Percentiles rank a stretch among this genome's conserved stretches.
These are phyloP conservation scores for Ichneumoninae sp. DNA, from an alignment of 2,888 invertebrate species.

Conservation along the genomic window DNA sequence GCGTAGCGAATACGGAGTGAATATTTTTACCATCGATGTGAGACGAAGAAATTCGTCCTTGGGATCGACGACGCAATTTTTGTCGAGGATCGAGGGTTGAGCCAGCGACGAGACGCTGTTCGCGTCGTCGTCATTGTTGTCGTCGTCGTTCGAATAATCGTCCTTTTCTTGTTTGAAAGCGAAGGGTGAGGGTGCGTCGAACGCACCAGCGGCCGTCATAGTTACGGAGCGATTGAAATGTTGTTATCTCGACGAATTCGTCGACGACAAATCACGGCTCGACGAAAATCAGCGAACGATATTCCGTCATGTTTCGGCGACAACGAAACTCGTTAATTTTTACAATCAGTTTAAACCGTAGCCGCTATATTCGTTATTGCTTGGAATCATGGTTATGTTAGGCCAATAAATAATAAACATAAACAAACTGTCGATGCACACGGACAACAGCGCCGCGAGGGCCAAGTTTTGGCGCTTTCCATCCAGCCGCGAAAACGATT, in stretches of 20 bases:
- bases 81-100: constrained; percentile 74
- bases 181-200: constrained; percentile 75
- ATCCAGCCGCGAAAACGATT: too few relatives aligned
- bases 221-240: constrained; percentile 3
- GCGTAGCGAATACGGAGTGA: neutral
- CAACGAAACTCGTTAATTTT: constrained; percentile 1
- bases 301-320: constrained; percentile 4
- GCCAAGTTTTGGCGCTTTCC: neutral
- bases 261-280: neutral
- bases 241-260: neutral
- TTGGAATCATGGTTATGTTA: constrained; percentile 55
- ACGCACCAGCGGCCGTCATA: constrained; percentile 70
- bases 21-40: constrained; percentile 74
- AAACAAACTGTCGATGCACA: constrained; percentile 31
- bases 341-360: constrained; percentile 27
- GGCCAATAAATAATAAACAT: constrained; percentile 50
- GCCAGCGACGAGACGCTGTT: constrained; percentile 71
- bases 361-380: constrained; percentile 19
- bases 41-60: constrained; percentile 76
- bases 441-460: neutral
- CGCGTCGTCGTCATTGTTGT: constrained; percentile 71
- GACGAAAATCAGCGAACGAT: neutral
- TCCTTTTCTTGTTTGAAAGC: constrained; percentile 66
- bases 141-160: constrained; percentile 56
- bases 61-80: constrained; percentile 69